Conservation (phyloP, 2,797 vertebrate genomes). For the Sebastes paucispinis region DNA sequence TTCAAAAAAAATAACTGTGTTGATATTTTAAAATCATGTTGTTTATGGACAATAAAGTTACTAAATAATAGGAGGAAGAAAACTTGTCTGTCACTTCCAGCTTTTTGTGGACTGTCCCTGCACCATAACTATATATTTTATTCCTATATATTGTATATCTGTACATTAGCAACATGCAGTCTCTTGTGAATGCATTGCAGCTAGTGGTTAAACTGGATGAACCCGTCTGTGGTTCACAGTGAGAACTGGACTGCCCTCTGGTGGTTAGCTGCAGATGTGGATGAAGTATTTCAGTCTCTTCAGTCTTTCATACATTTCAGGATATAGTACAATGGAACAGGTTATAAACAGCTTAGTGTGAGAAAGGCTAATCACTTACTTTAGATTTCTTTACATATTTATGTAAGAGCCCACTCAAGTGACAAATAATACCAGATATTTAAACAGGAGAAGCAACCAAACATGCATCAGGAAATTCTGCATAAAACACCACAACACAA, state of each 20-base stretch:
- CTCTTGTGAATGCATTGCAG: background rate
- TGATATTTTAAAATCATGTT: background rate
- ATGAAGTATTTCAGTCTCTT: too few relatives aligned
- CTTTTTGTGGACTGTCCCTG: background rate
- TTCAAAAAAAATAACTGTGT: background rate
- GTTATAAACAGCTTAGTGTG: too few relatives aligned
- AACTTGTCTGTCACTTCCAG: background rate
- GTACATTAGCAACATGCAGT: background rate
- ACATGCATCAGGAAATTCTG: background rate
- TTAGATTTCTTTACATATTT: too few relatives aligned
- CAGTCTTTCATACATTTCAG: too few relatives aligned
- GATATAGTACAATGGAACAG: too few relatives aligned
- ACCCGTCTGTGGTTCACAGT: background rate
- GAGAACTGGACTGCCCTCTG: slow-evolving; percentile 6
- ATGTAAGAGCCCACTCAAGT: background rate
- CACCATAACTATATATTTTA: too few relatives aligned
- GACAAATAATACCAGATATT: too few relatives aligned
- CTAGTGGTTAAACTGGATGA: background rate
- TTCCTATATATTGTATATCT: background rate
- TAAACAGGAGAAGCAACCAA: too few relatives aligned
- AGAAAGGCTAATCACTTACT: too few relatives aligned
- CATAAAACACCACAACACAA: background rate
- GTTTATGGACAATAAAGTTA: background rate
- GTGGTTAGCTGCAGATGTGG: too few relatives aligned
- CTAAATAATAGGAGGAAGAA: background rate